Evolutionary conservation across 1,140 invertebrate genomes (phyloP), one percentile per base, ranked within the genome.

Genomic region (Neodiprion fabricii): DNA sequence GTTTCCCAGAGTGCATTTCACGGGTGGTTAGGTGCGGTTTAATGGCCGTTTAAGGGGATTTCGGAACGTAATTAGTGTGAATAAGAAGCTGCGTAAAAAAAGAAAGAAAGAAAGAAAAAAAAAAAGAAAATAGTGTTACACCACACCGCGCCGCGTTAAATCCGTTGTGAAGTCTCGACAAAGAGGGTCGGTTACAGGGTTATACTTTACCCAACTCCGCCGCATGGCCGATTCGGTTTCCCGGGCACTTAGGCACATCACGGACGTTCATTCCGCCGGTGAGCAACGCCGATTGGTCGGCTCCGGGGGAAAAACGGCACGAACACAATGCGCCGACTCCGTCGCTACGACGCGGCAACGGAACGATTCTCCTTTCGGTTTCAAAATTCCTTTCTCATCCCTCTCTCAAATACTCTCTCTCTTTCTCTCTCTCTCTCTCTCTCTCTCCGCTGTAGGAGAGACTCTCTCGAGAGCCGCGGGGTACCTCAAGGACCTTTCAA

Each of bases 111-210:
- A 71, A 74, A 76, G 76, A 74, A 72, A 53, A 48, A 72, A 75
- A 74, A 68, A 77, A 71, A 70, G 74, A 72, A 75, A 78, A 74
- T 75, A 73, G 70, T 80, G 77, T 80, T 79, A 79, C 79, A 75
- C 77, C 78, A 79, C 76, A 40, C 28, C 28, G 71, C 53, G 76
- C 53, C 67, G 71, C 76, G 53, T 61, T 61, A 61, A 61, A 61
- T 61, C 74, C 76, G 77, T 77, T 79, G 79, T 78, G 78, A 79
- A 82, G 79, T 74, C 73, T 78, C 75, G 72, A 83, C 82, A 83
- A 83, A 82, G 79, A 76, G 79, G 75, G 75, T 82, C 84, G 84
- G 81, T 86, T 86, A 84, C 83, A 76, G 78, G 81, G 84, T 84
- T 84, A 77, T 76, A 61, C 9, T 48, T n/a, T 9, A 8, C 9